A percentile compares a stretch with the other conserved stretches of the same genome.
phyloP scores from a whole-genome alignment of 2,888 invertebrate species.

The Xestia c-nigrum region DNA sequence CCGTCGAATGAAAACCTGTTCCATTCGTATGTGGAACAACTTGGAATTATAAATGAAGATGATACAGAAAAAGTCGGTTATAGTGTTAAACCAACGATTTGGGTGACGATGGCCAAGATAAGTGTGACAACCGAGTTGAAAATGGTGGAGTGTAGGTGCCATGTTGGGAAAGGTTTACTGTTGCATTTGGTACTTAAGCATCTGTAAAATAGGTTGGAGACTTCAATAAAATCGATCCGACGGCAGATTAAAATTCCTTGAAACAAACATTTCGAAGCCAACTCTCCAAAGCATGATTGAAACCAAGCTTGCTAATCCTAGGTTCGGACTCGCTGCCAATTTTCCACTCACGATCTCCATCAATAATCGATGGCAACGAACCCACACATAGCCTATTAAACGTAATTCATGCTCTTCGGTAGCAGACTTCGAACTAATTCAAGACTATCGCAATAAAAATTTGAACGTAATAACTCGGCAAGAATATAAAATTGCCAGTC shows the following conservation, averaged over 20 bases:
- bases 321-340: constrained; percentile 38
- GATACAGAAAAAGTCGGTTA: constrained; percentile 79
- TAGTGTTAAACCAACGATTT: constrained; percentile 69
- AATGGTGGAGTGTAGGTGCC: constrained; percentile 55
- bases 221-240: neutral
- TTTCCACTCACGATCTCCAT: constrained; percentile 55
- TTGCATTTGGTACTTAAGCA: constrained; percentile 36
- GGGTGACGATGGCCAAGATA: constrained; percentile 58
- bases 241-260: constrained; percentile 13
- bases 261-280: constrained; percentile 30
- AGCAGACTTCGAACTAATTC: constrained; percentile 46
- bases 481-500: constrained; percentile 55
- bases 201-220: constrained; percentile 18
- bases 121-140: constrained; percentile 62
- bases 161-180: constrained; percentile 54
- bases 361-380: constrained; percentile 51
- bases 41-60: constrained; percentile 73
- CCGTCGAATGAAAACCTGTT: constrained; percentile 67
- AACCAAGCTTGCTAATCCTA: constrained; percentile 44
- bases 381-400: constrained; percentile 48
- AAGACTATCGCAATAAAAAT: constrained; percentile 51
- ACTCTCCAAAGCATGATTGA: constrained; percentile 20
- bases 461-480: constrained; percentile 53
- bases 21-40: constrained; percentile 72
- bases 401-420: constrained; percentile 56